phyloP scores from a whole-genome alignment of 2,113 vertebrate species.

The Leiothrix lutea region DNA sequence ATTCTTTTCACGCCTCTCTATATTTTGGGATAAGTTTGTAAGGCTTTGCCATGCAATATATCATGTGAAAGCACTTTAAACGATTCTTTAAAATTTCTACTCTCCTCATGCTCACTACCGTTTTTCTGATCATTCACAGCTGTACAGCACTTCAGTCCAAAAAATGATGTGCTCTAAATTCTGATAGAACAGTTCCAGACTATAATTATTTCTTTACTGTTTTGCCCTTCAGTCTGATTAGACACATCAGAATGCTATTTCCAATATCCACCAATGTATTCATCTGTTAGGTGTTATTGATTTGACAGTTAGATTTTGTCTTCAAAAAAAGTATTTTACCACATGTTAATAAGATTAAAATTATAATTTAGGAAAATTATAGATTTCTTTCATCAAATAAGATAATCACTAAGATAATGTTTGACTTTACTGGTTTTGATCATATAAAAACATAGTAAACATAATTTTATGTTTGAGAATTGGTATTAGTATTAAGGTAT shows the following conservation, averaged over 20 bases:
- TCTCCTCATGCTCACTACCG: not conserved
- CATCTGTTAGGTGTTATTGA: not conserved
- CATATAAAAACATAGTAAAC: not conserved
- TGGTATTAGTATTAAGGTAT: not conserved
- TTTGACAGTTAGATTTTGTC: not conserved
- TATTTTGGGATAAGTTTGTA: not conserved
- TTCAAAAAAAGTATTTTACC: not conserved
- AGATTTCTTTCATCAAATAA: not conserved
- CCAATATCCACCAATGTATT: not conserved
- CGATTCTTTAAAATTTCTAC: not conserved
- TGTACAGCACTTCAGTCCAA: not conserved
- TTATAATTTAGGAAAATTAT: not conserved
- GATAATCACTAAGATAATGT: not conserved
- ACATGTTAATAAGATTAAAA: not conserved
- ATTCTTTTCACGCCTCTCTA: not conserved
- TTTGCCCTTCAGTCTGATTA: not conserved
- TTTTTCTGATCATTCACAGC: not conserved
- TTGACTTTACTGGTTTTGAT: not conserved
- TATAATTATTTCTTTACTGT: not conserved
- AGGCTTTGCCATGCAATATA: not conserved
- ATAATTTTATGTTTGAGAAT: not conserved
- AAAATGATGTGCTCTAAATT: not conserved
- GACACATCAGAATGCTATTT: not conserved
- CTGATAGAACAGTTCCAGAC: not conserved
- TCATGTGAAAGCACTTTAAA: not conserved